These are phyloP conservation scores for Decapterus maruadsi DNA, from an alignment of 2,797 vertebrate species.

Conservation along the genomic window DNA sequence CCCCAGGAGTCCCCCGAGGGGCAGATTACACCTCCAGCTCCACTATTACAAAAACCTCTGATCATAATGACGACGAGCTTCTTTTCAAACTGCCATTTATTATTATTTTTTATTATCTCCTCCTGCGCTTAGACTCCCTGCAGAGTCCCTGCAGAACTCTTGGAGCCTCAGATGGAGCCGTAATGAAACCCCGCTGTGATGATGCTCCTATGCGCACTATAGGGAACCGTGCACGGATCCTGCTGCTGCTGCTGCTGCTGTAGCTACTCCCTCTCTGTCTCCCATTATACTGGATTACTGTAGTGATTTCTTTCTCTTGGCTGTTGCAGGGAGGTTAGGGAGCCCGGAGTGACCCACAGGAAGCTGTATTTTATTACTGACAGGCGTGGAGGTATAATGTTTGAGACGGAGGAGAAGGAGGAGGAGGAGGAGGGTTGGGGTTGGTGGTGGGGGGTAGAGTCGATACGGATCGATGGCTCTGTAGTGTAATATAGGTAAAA, in stretches of 20 bases:
- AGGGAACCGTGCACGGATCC: conserved; percentile 11
- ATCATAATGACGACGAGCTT: conserved; percentile 26
- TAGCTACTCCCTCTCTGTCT: not conserved
- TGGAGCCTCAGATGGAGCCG: conserved; percentile 25
- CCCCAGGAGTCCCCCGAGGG: conserved; percentile 35
- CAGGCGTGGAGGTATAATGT: conserved; percentile 45
- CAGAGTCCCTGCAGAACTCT: conserved; percentile 51
- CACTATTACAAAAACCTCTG: conserved; percentile 37
- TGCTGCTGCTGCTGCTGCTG: not conserved
- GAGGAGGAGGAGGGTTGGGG: no score
- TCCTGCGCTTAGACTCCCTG: no score
- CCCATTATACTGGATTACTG: conserved; percentile 17
- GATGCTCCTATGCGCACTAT: conserved; percentile 26
- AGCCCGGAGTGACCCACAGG: conserved; percentile 51
- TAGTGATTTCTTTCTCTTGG: conserved; percentile 11
- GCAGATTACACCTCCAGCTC: conserved; percentile 37
- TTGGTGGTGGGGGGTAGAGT: not conserved
- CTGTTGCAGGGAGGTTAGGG: conserved; percentile 31
- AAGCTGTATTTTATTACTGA: conserved; percentile 58
- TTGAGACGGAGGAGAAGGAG: conserved; percentile 25
- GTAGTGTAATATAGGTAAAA: conserved; percentile 60
- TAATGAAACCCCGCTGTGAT: conserved; percentile 34
- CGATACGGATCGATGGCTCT: conserved; percentile 67
- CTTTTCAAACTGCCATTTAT: conserved; percentile 42
- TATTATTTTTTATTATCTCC: not conserved